Evolutionary conservation across 92 coral and sea anemone genomes (phyloP), one percentile per base, ranked within the genome.

Genomic region (Hydrozoanthus gracilis): DNA sequence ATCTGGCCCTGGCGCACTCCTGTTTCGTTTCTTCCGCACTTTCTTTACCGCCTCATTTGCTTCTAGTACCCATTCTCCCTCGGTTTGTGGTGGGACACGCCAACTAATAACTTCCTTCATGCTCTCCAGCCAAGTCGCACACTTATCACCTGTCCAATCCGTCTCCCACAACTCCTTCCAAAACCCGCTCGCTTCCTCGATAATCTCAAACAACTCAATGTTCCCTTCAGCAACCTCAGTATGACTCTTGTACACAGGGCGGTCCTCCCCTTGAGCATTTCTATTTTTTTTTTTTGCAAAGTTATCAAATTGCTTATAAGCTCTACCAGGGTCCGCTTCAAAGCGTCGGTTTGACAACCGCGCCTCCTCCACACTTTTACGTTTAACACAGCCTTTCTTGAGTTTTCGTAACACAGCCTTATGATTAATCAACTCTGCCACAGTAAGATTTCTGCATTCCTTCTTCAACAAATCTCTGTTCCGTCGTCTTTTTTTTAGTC

Each of bases 1-100:
- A n/a, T n/a, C n/a, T n/a, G n/a, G n/a, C n/a, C n/a, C n/a, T n/a
- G n/a, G n/a, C n/a, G n/a, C n/a, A 83, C 76, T 79, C 71, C 6
- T 55, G 49, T 56, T 79, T 15, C 51, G 8, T 18, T 79, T 79
- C 51, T 8, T 50, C n/a, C 48, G 45, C 46, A 55, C 50, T 6
- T 6, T 11, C 56, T 50, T 83, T 39, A 83, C 87, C 20, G 55
- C 79, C 44, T 69, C 84, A n/a, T n/a, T n/a, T n/a, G n/a, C n/a
- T n/a, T n/a, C n/a, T n/a, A n/a, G n/a, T n/a, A n/a, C n/a, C n/a
- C 83, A 86, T 45, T 18, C 70, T 44, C 61, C 88, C 80, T 89
- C 88, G 9, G 86, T 11, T 7, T 89, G 83, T 11, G 86, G 56
- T 89, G 89, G 86, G 39, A 89, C 86, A 10, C 79, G n/a, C 13